These are phyloP conservation scores for Platerodrilus igneus DNA, from an alignment of 2,888 invertebrate species.

Conservation along the genomic window DNA sequence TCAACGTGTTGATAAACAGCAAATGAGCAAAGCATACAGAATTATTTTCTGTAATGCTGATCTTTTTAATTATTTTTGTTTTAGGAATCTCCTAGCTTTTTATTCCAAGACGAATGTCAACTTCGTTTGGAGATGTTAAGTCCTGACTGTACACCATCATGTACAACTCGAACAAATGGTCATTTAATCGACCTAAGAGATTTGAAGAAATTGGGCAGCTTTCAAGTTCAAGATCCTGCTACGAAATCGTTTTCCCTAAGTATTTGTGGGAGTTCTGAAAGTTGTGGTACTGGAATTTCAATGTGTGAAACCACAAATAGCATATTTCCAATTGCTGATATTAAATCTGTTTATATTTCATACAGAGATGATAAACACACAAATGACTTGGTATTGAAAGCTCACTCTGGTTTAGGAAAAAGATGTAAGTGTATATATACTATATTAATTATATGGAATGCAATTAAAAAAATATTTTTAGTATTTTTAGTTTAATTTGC, in stretches of 20 bases:
- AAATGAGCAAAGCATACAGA: too few species aligned
- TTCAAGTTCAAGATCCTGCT: conserved; percentile 4
- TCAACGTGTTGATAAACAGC: too few species aligned
- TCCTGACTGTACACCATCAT: conserved; percentile 4
- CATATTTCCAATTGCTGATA: not conserved
- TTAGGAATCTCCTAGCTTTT: conserved; percentile 8
- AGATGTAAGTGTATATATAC: too few species aligned
- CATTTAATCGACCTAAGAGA: conserved; percentile 11
- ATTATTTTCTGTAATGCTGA: too few species aligned
- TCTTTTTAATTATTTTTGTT: conserved; percentile 3
- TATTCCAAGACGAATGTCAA: conserved; percentile 13
- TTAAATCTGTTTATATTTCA: conserved; percentile 3
- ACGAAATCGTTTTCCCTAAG: conserved; percentile 8
- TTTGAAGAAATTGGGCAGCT: conserved; percentile 4
- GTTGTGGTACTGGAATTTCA: conserved; percentile 7
- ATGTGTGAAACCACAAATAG: conserved; percentile 8
- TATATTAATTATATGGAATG: too few species aligned
- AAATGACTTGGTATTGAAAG: conserved; percentile 8
- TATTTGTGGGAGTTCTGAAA: conserved; percentile 8
- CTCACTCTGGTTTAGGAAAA: conserved; percentile 4
- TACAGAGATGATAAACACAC: not conserved
- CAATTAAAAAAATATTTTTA: too few species aligned
- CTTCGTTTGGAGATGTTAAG: conserved; percentile 8
- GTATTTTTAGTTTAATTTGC: too few species aligned
- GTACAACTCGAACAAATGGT: conserved; percentile 7